A percentile compares a stretch with the other conserved stretches of the same genome.
phyloP scores from a whole-genome alignment of 2,888 invertebrate genomes.

The Eurois occulta region DNA sequence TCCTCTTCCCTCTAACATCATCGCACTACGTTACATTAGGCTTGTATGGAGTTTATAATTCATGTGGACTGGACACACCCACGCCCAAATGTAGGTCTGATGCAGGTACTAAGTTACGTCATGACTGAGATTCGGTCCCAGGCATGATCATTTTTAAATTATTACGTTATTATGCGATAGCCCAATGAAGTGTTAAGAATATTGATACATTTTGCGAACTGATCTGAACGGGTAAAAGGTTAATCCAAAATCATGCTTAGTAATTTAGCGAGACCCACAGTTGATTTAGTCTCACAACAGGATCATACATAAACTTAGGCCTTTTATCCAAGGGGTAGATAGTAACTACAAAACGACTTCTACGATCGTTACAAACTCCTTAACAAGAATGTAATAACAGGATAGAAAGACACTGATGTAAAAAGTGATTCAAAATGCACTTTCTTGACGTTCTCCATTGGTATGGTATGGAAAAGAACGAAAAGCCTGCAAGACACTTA shows the following conservation, averaged over 20 bases:
- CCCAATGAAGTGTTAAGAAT: slow-evolving; percentile 7
- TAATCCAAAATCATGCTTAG: background rate
- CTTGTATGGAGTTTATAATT: slow-evolving; percentile 32
- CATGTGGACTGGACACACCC: slow-evolving; percentile 37
- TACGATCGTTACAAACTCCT: too few species aligned
- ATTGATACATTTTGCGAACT: slow-evolving; percentile 4
- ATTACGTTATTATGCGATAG: slow-evolving; percentile 8
- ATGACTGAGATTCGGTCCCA: background rate
- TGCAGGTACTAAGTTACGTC: slow-evolving; percentile 22
- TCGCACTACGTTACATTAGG: background rate
- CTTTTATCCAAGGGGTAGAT: background rate
- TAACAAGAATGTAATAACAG: too few species aligned
- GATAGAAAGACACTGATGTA: too few species aligned
- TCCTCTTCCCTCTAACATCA: slow-evolving; percentile 15
- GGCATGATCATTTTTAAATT: slow-evolving; percentile 23
- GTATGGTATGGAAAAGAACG: too few species aligned
- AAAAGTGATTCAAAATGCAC: too few species aligned
- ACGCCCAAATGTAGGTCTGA: slow-evolving; percentile 36
- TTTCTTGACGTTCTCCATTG: too few species aligned
- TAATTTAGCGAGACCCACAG: background rate
- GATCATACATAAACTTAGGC: background rate
- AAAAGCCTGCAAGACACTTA: too few species aligned
- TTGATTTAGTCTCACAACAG: too few species aligned
- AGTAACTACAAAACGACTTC: background rate
- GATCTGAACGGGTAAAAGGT: background rate